phyloP scores from a whole-genome alignment of 2,888 invertebrate species.

The Epistrophella euchroma region DNA sequence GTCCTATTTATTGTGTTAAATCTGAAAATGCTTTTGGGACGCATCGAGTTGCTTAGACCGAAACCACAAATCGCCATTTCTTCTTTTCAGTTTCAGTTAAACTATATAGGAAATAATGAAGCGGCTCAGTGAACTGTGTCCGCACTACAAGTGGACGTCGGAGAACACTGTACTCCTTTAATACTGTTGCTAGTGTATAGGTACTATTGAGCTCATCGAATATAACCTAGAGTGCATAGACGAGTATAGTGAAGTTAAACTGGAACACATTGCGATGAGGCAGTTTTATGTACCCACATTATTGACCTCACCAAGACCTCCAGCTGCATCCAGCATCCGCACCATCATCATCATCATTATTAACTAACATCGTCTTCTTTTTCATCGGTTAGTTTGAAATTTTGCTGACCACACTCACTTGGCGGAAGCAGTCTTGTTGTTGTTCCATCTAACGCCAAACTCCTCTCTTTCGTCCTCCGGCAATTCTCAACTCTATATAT shows the following conservation, averaged over 20 bases:
- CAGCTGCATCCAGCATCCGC: conserved; percentile 63
- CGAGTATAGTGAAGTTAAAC: conserved; percentile 41
- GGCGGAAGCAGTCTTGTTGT: conserved; percentile 65
- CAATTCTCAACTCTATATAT: conserved; percentile 37
- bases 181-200: conserved; percentile 13
- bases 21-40: conserved; percentile 67
- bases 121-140: conserved; percentile 75
- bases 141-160: conserved; percentile 65
- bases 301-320: conserved; percentile 75
- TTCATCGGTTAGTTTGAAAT: conserved; percentile 63
- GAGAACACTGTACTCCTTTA: conserved; percentile 53
- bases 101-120: conserved; percentile 75
- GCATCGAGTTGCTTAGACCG: conserved; percentile 36
- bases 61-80: conserved; percentile 68
- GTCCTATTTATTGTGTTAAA: conserved; percentile 62
- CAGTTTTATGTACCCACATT: conserved; percentile 75
- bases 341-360: conserved; percentile 52
- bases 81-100: conserved; percentile 68
- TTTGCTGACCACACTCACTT: conserved; percentile 73
- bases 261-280: conserved; percentile 67
- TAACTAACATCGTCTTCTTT: conserved; percentile 36
- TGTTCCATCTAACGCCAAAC: conserved; percentile 54
- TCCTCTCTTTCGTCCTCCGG: conserved; percentile 67
- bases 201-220: conserved; percentile 31
- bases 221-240: conserved; percentile 38